Percentiles rank a stretch among this genome's conserved stretches.
Evolutionary conservation across 2,113 vertebrate genomes (phyloP).

Genomic region (Donacobius atricapilla): DNA sequence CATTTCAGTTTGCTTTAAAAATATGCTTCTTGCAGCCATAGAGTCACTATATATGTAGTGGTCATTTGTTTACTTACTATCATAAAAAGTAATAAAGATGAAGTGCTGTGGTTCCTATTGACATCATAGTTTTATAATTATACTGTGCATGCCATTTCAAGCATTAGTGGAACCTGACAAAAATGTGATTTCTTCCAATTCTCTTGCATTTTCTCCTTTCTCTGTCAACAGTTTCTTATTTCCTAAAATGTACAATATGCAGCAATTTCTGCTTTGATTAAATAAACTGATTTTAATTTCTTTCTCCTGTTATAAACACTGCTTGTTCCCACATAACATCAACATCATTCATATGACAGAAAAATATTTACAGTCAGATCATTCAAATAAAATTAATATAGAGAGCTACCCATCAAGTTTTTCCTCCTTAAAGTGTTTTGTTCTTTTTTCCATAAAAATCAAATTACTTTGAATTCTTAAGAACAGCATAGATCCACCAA

Average conservation of each 20-base stretch:
- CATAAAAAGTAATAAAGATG: neutral
- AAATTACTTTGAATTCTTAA: neutral
- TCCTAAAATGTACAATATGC: neutral
- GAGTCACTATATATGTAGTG: neutral
- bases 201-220: neutral
- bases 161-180: neutral
- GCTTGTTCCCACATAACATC: neutral
- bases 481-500: neutral
- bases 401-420: neutral
- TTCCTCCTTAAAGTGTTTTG: neutral
- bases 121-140: neutral
- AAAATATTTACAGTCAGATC: constrained; percentile 26
- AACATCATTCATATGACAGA: neutral
- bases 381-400: neutral
- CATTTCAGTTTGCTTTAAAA: neutral
- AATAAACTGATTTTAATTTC: constrained; percentile 12
- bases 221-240: neutral
- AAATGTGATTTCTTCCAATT: neutral
- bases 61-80: neutral
- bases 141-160: neutral
- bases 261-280: neutral
- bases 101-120: neutral
- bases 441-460: neutral
- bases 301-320: neutral
- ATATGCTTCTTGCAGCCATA: neutral